phyloP scores from a whole-genome alignment of 2,888 invertebrate genomes.

The Chaitophorus viminalis region DNA sequence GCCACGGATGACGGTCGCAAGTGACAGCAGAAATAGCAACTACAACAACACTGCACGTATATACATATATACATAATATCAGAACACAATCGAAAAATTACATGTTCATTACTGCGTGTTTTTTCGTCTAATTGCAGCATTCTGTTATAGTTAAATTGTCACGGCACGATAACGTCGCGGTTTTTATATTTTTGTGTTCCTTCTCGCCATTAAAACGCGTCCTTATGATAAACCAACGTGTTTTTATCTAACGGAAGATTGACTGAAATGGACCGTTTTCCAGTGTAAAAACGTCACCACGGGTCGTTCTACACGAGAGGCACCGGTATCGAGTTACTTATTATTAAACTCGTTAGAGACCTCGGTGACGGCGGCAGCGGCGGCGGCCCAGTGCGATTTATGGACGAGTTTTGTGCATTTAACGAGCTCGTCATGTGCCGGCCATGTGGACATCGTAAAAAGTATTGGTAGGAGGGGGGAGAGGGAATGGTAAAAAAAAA shows the following conservation, averaged over 20 bases:
- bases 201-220: neutral
- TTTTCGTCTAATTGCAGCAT: neutral
- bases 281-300: conserved; percentile 41
- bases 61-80: too few species aligned
- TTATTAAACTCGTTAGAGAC: conserved; percentile 55
- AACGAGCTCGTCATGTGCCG: conserved; percentile 60
- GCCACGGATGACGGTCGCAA: neutral
- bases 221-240: neutral
- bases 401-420: conserved; percentile 58
- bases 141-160: neutral
- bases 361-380: neutral
- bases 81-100: neutral
- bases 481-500: neutral
- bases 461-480: too few species aligned
- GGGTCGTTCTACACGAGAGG: conserved; percentile 38
- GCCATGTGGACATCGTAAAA: conserved; percentile 52
- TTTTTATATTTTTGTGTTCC: neutral
- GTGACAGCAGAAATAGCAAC: neutral
- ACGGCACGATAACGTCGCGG: neutral
- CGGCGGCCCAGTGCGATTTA: conserved; percentile 48
- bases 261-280: conserved; percentile 35
- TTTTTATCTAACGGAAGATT: conserved; percentile 30
- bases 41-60: neutral
- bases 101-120: neutral
- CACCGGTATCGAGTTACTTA: conserved; percentile 47